Base-by-base conservation (phyloP, 2,888 invertebrate genomes). In the Tyria jacobaeae region DNA sequence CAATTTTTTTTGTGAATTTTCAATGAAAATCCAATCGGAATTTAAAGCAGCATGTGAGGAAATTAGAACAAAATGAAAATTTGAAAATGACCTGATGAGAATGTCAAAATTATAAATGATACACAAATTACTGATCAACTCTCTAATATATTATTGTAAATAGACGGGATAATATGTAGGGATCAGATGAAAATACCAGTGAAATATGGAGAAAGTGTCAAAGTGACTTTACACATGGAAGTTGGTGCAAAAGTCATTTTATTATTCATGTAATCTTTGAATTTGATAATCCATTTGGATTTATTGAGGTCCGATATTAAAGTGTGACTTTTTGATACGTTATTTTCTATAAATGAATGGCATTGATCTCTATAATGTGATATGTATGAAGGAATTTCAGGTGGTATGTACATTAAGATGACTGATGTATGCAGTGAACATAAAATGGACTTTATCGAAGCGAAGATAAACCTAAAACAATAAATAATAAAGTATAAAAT, bases 381-480 rank as follows among this genome's bases (percentile, higher is more conserved):
- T 35, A 91, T 76, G 71, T 82, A 82, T 64, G 81, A 75, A 52
- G 88, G 82, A 50, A 85, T 79, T 52, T 81, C 75, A 15, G 89
- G 84, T 57, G 86, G 79, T 77, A 88, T 83, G 74, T 88, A 87
- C 65, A 89, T 74, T 50, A 88, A 69, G 68, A 86, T 82, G 65
- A 92, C 79, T 47, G 84, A 89, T 76, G 91, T 79, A 70, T 88
- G 85, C 75, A 89, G 76, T 75, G 82, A 79, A 66, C 81, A 78
- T 70, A 91, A 75, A 68, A 90, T 76, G 68, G 84, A 84, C 77
- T 89, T 89, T 78, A 94, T 79, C 81, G 92, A 87, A 78, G 91
- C 88, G 90, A 82, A 83, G 91, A 91, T 88, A 81, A 92, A 94
- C 93, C 94, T 94, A 93, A 89, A 94, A 94, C 93, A 92, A 91